Evolutionary conservation across 2,888 invertebrate genomes (phyloP), one percentile per base, ranked within the genome.

Genomic region (Balanococcus diminutus): DNA sequence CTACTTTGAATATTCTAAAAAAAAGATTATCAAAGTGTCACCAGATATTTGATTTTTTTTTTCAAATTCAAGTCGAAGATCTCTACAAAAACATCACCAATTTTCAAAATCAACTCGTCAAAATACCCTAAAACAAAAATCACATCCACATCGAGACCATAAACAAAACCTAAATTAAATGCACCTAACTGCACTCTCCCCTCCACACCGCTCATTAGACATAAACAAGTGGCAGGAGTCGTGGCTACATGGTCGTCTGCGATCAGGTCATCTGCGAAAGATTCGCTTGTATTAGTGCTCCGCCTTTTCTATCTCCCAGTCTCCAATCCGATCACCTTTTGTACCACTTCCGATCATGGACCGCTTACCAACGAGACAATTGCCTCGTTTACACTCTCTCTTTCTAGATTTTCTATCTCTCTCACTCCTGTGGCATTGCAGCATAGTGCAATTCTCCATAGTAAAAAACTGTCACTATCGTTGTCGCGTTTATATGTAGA

Each of bases 291-390:
- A 25, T 19, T n/a, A 19, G 32, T 32, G 75, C 75, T 22, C 75
- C 75, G 75, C 75, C 75, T 32, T 32, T 32, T 75, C 75, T 51
- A 51, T 19, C n/a, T 4, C 19, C n/a, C 75, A 75, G 32, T 25
- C 75, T 75, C 75, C 75, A 75, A 75, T 75, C 75, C 75, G 75
- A 75, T 75, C 75, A 75, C 32, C 75, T 75, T 67, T 25, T 32
- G 75, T 75, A 75, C 75, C 32, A 75, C 32, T 32, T 75, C 28
- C 67, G 67, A 67, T 31, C 51, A 28, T 25, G 14, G 67, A 67
- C 67, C 67, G 28, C 67, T 67, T 28, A 25, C 11, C 28, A 25
- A 67, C 51, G 51, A 51, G 51, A 51, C 51, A 51, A 51, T 51
- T 19, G 51, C 51, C 51, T 51, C 51, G 19, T 51, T 11, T 14